Evolutionary conservation across 2,113 vertebrate genomes (phyloP).

Genomic region (Microcebus murinus): DNA sequence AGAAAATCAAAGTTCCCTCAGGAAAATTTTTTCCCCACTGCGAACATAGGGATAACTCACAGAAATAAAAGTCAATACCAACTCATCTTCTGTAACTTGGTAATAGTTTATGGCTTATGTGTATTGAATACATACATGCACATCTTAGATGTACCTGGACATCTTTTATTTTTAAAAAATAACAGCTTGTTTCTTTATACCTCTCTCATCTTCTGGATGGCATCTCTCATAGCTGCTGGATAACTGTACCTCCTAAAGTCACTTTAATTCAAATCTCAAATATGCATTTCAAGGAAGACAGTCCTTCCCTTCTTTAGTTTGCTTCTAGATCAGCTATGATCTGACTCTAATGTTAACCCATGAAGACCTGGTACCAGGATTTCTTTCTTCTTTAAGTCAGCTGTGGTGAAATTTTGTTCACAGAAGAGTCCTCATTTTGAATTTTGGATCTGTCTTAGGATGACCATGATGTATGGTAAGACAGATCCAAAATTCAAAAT

Average conservation of each 20-base stretch:
- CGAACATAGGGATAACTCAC: background rate
- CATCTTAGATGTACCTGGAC: background rate
- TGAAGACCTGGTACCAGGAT: background rate
- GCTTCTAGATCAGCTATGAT: background rate
- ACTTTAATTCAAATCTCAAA: background rate
- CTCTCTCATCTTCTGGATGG: background rate
- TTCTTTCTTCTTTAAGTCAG: background rate
- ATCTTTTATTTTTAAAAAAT: conserved; percentile 11
- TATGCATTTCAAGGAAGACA: background rate
- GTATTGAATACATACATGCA: background rate
- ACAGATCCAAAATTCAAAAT: background rate
- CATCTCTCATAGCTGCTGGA: background rate
- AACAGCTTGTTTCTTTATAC: background rate
- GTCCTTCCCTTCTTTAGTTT: background rate
- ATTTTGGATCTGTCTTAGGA: conserved; percentile 1
- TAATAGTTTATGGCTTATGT: background rate
- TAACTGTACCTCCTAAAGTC: background rate
- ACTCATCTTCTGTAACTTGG: background rate
- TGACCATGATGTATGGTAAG: background rate
- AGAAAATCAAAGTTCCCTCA: background rate
- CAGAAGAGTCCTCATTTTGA: background rate
- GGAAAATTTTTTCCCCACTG: background rate
- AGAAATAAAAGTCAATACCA: background rate
- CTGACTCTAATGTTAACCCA: conserved; percentile 22
- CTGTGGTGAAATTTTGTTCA: background rate